Evolutionary conservation across 2,113 vertebrate species (phyloP).

Genomic region (Nymphicus hollandicus): DNA sequence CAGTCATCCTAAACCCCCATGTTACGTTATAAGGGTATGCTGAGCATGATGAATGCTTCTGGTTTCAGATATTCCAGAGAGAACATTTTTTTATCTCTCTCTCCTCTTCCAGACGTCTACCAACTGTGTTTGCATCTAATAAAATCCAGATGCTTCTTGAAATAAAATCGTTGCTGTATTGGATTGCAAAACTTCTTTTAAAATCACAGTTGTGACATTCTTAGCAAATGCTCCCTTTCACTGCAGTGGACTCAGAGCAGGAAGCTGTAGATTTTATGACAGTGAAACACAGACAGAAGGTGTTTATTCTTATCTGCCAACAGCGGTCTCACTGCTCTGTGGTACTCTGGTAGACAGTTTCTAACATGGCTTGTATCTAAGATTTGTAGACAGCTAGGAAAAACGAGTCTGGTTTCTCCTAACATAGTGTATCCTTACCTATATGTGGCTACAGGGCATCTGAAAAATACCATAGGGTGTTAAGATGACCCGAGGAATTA

Average conservation of each 20-base stretch:
- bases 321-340: background rate
- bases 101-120: background rate
- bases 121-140: slow-evolving; percentile 26
- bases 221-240: background rate
- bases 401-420: background rate
- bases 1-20: background rate
- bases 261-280: background rate
- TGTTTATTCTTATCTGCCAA: background rate
- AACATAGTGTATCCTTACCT: background rate
- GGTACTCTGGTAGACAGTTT: background rate
- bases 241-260: background rate
- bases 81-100: slow-evolving; percentile 31
- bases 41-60: slow-evolving; percentile 25
- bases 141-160: slow-evolving; percentile 30
- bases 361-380: background rate
- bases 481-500: background rate
- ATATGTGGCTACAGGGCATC: background rate
- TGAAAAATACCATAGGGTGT: background rate
- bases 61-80: slow-evolving; percentile 44
- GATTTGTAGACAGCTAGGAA: background rate
- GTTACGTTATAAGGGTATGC: background rate
- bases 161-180: background rate
- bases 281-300: background rate
- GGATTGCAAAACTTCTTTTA: background rate
- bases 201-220: slow-evolving; percentile 1